Evolutionary conservation across 2,113 vertebrate genomes (phyloP), one percentile per base, ranked within the genome.

Genomic region (Aegithalos caudatus): DNA sequence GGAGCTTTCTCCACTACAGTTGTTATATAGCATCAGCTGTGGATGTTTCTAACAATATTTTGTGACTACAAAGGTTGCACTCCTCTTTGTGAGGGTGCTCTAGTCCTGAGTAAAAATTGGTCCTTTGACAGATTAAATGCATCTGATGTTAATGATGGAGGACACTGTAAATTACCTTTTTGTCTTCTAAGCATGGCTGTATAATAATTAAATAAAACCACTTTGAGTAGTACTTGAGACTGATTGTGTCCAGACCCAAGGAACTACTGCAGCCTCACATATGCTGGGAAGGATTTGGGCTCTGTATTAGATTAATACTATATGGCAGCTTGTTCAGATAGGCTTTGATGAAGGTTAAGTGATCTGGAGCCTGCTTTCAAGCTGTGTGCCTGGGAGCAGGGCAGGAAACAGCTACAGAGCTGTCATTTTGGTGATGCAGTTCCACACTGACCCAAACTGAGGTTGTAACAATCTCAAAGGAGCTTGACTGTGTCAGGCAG

Each of bases 401-500:
- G 50, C 27, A 67, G 44, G 33, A 92, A 56, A 47, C 62, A 76
- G 44, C 21, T 56, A 5, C 13, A 42, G 14, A 56, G 33, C 51
- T 58, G 38, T 81, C 9, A 28, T 50, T 66, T 70, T 92, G 25
- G 21, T 38, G 29, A 22, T 74, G 23, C 25, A 35, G 33, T 54
- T 84, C 24, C 21, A 25, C 21, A 6, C 4, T 1, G 9, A 54
- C 14, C 21, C 20, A 61, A 77, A 33, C 31, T 28, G 28, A 47
- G 70, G 28, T 11, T 3, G 5, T 24, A 57, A 47, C 12, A 54
- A 27, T 8, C 29, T 76, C 14, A 16, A 20, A 62, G 64, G 57
- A 62, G 12, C 31, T 27, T 0, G 0, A 12, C 35, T 66, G 6
- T 57, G 35, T 72, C 31, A n/a, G 53, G 48, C 33, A 62, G 65